Percentiles rank a stretch among this genome's conserved stretches.
Evolutionary conservation across 2,888 invertebrate genomes (phyloP).

Genomic region (Plebejus anna): DNA sequence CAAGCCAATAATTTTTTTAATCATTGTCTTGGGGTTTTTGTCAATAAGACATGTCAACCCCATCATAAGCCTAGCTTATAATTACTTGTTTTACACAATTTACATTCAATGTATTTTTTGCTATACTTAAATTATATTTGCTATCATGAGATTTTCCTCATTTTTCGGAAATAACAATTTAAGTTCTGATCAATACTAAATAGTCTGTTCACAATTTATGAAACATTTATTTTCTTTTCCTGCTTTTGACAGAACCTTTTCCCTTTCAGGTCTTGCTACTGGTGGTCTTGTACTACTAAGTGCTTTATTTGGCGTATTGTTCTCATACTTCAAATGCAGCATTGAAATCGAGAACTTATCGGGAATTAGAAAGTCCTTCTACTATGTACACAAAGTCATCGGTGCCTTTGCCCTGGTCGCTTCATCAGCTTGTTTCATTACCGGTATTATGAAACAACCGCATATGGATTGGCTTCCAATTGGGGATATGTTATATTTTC

Average conservation of each 20-base stretch:
- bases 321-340: constrained; percentile 31
- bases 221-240: not conserved
- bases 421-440: constrained; percentile 48
- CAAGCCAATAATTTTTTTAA: no score
- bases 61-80: no score
- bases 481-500: constrained; percentile 40
- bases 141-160: no score
- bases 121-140: no score
- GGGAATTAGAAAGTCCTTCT: constrained; percentile 27
- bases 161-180: no score
- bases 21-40: no score
- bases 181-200: not conserved
- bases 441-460: constrained; percentile 44
- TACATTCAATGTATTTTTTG: no score
- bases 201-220: no score
- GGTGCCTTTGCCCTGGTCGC: constrained; percentile 41
- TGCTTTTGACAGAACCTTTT: not conserved
- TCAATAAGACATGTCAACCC: no score
- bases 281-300: constrained; percentile 35
- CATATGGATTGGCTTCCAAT: constrained; percentile 44
- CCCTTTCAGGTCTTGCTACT: constrained; percentile 41
- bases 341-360: constrained; percentile 7
- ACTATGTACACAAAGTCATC: constrained; percentile 39
- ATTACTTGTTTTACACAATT: no score
- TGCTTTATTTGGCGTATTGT: constrained; percentile 37